phyloP scores from a whole-genome alignment of 2,888 invertebrate species.

The Pardosa pseudoannulata region DNA sequence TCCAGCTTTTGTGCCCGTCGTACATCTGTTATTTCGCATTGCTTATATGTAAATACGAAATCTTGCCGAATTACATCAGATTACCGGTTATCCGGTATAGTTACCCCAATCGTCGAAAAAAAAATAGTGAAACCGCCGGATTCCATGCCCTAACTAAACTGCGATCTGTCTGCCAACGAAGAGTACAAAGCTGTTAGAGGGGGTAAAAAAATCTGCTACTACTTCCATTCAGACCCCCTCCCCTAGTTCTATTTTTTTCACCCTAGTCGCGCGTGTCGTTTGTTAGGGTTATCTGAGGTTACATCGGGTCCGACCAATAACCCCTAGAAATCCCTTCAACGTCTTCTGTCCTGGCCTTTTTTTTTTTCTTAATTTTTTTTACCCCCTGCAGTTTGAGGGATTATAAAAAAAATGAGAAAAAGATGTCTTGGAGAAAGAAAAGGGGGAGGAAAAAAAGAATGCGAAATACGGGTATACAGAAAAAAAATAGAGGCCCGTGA shows the following conservation, averaged over 20 bases:
- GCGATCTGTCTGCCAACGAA: neutral
- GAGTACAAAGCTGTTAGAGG: constrained; percentile 48
- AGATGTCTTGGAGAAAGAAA: neutral
- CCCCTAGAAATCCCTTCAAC: constrained; percentile 36
- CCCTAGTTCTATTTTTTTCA: constrained; percentile 15
- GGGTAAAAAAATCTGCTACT: neutral
- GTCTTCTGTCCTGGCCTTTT: constrained; percentile 36
- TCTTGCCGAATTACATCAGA: neutral
- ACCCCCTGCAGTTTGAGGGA: constrained; percentile 14
- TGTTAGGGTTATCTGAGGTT: constrained; percentile 62
- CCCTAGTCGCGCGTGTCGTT: constrained; percentile 40
- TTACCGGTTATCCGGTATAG: constrained; percentile 55
- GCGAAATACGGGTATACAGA: neutral
- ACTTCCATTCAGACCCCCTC: constrained; percentile 16
- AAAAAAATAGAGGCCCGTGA: constrained; percentile 13
- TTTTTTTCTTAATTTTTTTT: constrained; percentile 40
- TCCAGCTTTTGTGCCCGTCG: too few species aligned
- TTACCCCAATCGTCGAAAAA: constrained; percentile 43
- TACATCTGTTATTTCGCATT: too few species aligned
- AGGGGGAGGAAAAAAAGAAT: neutral
- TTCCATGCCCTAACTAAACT: constrained; percentile 30
- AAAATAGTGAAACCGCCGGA: neutral
- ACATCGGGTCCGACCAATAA: constrained; percentile 50
- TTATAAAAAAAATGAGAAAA: neutral
- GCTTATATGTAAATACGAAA: neutral